These are phyloP conservation scores for Campoletis sonorensis DNA, from an alignment of 1,140 invertebrate genomes.

Conservation along the genomic window DNA sequence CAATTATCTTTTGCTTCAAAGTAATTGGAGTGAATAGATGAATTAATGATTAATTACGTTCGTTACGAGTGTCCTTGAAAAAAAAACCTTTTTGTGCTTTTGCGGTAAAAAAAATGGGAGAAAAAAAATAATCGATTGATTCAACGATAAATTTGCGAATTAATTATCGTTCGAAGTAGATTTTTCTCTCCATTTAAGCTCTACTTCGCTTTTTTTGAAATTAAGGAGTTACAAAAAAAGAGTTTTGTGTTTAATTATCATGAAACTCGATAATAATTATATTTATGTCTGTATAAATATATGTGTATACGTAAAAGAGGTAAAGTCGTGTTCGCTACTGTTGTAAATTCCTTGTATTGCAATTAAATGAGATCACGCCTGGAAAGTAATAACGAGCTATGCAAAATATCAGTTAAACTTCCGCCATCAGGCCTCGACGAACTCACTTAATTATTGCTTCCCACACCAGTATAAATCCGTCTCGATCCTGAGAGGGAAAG, in stretches of 20 bases:
- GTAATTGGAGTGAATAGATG: background rate
- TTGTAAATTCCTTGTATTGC: background rate
- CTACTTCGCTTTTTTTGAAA: background rate
- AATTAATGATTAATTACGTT: slow-evolving; percentile 5
- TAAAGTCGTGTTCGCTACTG: background rate
- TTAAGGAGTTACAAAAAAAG: background rate
- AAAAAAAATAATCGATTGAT: background rate
- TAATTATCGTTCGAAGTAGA: background rate
- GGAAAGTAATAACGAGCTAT: slow-evolving; percentile 1
- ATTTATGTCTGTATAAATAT: too few relatives aligned
- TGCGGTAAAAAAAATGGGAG: too few relatives aligned
- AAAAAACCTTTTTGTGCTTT: background rate
- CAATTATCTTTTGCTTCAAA: background rate
- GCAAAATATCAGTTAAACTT: background rate
- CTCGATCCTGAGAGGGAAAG: background rate
- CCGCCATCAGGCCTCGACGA: slow-evolving; percentile 3
- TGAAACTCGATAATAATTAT: too few relatives aligned
- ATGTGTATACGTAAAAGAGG: background rate
- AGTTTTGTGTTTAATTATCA: too few relatives aligned
- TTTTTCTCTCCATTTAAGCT: background rate
- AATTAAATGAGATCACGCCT: slow-evolving; percentile 10
- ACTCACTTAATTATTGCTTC: slow-evolving; percentile 9
- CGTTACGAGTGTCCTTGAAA: background rate
- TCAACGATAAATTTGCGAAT: background rate
- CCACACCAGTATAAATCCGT: background rate